Percentiles rank a stretch among this genome's conserved stretches.
phyloP scores from a whole-genome alignment of 2,888 invertebrate genomes.

The Hypolimnas misippus region DNA sequence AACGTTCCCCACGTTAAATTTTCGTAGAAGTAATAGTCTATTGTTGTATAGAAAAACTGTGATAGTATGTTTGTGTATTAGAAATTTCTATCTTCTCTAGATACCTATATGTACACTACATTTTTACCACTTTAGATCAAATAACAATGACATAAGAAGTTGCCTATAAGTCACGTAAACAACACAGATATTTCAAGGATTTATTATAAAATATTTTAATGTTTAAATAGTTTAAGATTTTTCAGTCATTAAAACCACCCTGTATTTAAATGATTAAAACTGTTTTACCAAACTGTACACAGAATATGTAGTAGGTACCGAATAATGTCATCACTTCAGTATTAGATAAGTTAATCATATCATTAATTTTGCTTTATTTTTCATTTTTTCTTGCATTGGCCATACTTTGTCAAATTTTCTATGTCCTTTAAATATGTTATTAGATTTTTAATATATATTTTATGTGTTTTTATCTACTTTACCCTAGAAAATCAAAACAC shows the following conservation, averaged over 20 bases:
- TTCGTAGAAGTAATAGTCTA: slow-evolving; percentile 31
- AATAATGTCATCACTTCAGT: background rate
- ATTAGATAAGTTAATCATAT: background rate
- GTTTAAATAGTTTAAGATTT: background rate
- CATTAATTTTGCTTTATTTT: background rate
- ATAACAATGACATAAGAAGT: background rate
- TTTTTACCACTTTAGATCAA: background rate
- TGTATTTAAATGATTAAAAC: slow-evolving; percentile 52
- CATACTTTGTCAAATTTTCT: background rate
- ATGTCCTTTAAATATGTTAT: too few species aligned
- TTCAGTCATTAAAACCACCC: slow-evolving; percentile 59
- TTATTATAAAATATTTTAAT: background rate
- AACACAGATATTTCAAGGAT: background rate
- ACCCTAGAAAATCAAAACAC: background rate
- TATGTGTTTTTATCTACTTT: background rate
- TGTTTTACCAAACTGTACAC: background rate
- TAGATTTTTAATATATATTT: too few species aligned
- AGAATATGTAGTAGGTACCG: slow-evolving; percentile 33
- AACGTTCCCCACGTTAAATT: slow-evolving; percentile 13
- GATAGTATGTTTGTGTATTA: background rate
- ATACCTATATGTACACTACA: background rate
- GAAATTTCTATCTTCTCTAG: background rate
- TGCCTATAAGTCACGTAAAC: background rate
- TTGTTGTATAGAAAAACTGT: slow-evolving; percentile 18
- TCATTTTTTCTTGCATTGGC: background rate